Evolutionary conservation across 2,113 vertebrate genomes (phyloP), one percentile per base, ranked within the genome.

Genomic region (Silurus glanis): DNA sequence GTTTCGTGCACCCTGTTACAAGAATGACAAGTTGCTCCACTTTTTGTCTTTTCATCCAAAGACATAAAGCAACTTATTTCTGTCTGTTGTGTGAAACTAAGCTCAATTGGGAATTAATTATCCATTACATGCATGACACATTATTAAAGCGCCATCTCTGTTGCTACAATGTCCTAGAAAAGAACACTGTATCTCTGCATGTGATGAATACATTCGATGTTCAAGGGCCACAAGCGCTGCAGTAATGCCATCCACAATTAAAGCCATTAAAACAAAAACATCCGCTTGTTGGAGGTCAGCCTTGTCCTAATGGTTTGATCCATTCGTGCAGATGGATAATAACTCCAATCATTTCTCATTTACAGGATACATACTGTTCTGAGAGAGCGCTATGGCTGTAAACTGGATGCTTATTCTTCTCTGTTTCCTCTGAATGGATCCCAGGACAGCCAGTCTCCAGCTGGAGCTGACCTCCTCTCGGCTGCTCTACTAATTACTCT

Each of bases 251-350:
- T 66, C 58, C 64, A 74, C 86, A 83, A 81, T 89, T 88, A 86
- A 78, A 81, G 69, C 66, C 82, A 69, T 86, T 87, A 86, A 90
- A 85, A 85, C 82, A 85, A 86, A 83, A 89, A 83, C 83, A 71
- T 64, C 74, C 84, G 79, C 85, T 71, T 80, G 61, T 67, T 56
- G 62, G 75, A 89, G 85, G 74, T 87, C 88, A 71, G 72, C 10
- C 66, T 74, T 25, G 9, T 62, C 83, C 61, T 81, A 85, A 85
- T 76, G 76, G 71, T 83, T 56, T 71, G 74, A 86, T 82, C 82
- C 66, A 69, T 83, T 80, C 62, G 53, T 53, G 19, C 59, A n/a
- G 56, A 58, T 21, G 56, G 58, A 74, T 45, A 21, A 28, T 47
- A 61, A 47, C 62, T 64, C 49, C 53, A 23, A 53, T 72, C 23